Percentiles rank a stretch among this genome's conserved stretches.
phyloP scores from a whole-genome alignment of 2,888 invertebrate species.

The Erebia epiphron region DNA sequence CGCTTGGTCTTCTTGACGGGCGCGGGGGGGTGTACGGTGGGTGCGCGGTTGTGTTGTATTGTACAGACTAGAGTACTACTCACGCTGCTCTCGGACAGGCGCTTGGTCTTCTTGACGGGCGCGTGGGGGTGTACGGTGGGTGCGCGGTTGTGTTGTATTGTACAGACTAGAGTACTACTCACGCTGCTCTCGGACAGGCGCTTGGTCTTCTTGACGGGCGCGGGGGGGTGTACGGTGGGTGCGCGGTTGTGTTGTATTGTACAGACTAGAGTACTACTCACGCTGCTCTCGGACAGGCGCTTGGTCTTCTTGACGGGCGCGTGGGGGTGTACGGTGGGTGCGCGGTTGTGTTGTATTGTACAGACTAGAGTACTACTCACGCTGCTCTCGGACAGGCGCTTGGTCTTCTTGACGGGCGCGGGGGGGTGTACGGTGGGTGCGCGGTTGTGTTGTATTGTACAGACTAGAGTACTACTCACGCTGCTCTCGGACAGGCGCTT shows the following conservation, averaged over 20 bases:
- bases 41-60: slow-evolving; percentile 17
- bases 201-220: slow-evolving; percentile 64
- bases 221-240: slow-evolving; percentile 33
- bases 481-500: too few relatives aligned
- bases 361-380: slow-evolving; percentile 48
- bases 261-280: too few relatives aligned
- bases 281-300: too few relatives aligned
- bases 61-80: too few relatives aligned
- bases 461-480: too few relatives aligned
- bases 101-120: too few relatives aligned
- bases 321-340: too few relatives aligned
- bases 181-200: slow-evolving; percentile 73
- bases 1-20: slow-evolving; percentile 67
- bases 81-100: too few relatives aligned
- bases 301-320: too few relatives aligned
- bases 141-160: too few relatives aligned
- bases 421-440: slow-evolving; percentile 28
- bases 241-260: slow-evolving; percentile 16
- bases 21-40: slow-evolving; percentile 37
- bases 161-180: slow-evolving; percentile 38
- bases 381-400: slow-evolving; percentile 71
- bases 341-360: too few relatives aligned
- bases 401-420: slow-evolving; percentile 62
- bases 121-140: too few relatives aligned
- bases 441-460: slow-evolving; percentile 12